Evolutionary conservation across 2,113 vertebrate genomes (phyloP), one percentile per base, ranked within the genome.

Genomic region (Carassius carassius): DNA sequence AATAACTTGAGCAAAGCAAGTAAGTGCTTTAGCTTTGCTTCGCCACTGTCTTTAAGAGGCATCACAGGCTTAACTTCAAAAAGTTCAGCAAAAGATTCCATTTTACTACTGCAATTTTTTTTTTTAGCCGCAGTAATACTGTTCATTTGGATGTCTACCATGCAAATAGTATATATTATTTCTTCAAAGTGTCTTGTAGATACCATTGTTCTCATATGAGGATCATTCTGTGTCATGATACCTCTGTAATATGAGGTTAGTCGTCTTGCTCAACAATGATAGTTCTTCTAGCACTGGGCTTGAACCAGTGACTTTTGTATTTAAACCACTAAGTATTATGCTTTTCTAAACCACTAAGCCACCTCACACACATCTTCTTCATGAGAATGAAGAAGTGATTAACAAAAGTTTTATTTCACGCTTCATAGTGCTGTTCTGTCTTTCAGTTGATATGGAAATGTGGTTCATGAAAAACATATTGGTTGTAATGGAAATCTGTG

Each of bases 401-500:
- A 54, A 5, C 1, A 54, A 54, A 54, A 54, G 13, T n/a, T 60
- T n/a, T n/a, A n/a, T n/a, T n/a, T n/a, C 21, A 6, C 6, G 58
- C 49, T 35, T 7, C 49, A 58, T 35, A 77, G 19, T 54, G 73
- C 47, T 16, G 49, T 4, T 77, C 25, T 19, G 47, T 56, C 16
- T 58, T 47, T 54, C 54, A 76, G 51, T 77, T 77, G 35, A 77
- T 77, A 77, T 56, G 75, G 13, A 77, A 77, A 35, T 77, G 16
- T 56, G 23, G 75, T 77, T 35, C 35, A 58, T 56, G 25, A 77
- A 29, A 56, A 58, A 77, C 17, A 17, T 5, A 16, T 47, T 12
- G 47, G 73, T 51, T 75, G 44, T 23, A 47, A 4, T 49, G 41
- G 44, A 47, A 2, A 5, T 25, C 72, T 49, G 41, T 74, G n/a